Percentiles rank a stretch among this genome's conserved stretches.
phyloP scores from a whole-genome alignment of 2,797 vertebrate genomes.

The Numenius phaeopus region DNA sequence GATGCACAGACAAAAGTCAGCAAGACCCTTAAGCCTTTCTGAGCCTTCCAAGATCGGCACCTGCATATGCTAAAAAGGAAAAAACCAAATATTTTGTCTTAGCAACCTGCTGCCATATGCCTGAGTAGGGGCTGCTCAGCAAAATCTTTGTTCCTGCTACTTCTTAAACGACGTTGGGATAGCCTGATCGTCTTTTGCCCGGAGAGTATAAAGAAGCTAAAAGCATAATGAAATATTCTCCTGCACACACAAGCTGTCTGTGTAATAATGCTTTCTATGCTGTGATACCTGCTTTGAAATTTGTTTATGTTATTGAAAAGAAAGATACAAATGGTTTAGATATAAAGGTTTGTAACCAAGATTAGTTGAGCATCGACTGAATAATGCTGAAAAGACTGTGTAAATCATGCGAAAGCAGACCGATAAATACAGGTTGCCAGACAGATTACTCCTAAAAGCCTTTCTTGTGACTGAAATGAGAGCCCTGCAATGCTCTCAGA shows the following conservation, averaged over 20 bases:
- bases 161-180: background rate
- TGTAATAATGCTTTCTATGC: background rate
- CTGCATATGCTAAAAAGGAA: background rate
- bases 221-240: background rate
- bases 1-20: background rate
- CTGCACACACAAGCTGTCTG: background rate
- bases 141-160: background rate
- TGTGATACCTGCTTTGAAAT: background rate
- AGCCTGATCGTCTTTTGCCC: background rate
- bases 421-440: background rate
- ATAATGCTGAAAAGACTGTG: background rate
- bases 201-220: background rate
- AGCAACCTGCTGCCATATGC: background rate
- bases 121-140: background rate
- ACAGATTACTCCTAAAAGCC: background rate
- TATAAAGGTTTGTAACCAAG: background rate
- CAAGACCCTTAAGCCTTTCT: background rate
- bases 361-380: background rate
- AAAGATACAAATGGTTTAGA: background rate
- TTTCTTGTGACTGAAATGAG: background rate
- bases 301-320: background rate
- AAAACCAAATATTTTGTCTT: background rate
- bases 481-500: background rate
- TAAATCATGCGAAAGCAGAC: background rate
- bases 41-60: background rate